Conservation (phyloP, 2,888 invertebrate genomes). For the Diplolepis rosae region DNA sequence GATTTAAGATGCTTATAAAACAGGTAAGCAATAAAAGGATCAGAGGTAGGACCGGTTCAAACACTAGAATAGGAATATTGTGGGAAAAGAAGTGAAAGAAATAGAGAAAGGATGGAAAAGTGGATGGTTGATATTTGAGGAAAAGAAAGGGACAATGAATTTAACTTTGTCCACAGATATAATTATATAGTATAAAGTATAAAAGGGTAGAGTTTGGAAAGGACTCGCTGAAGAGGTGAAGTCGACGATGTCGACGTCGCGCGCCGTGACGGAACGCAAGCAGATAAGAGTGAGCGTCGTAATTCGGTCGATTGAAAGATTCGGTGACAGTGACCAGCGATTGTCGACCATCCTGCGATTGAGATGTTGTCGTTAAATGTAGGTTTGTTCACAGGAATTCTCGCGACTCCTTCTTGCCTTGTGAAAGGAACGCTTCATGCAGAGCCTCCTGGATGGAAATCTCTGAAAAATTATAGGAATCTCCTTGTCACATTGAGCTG, state of each 20-base stretch:
- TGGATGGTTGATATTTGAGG: not conserved
- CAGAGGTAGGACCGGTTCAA: not conserved
- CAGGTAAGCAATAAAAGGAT: not conserved
- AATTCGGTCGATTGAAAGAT: not conserved
- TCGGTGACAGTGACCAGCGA: not conserved
- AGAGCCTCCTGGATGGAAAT: conserved; percentile 12
- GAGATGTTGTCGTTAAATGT: conserved; percentile 18
- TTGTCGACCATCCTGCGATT: conserved; percentile 3
- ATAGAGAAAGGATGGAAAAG: not conserved
- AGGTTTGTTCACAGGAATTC: conserved; percentile 18
- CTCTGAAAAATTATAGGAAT: conserved; percentile 14
- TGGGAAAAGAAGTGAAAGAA: not conserved
- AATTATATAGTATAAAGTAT: not conserved
- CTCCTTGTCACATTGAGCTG: not conserved
- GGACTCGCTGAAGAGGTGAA: not conserved
- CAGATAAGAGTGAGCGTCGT: not conserved
- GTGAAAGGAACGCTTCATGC: conserved; percentile 23
- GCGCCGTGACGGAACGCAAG: not conserved
- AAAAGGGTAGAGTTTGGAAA: not conserved
- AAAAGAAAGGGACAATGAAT: not conserved
- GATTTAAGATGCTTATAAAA: conserved; percentile 17
- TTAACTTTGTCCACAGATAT: not conserved
- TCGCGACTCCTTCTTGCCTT: conserved; percentile 14
- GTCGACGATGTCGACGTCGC: not conserved
- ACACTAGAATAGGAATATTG: not conserved